Evolutionary conservation across 2,888 invertebrate species (phyloP), one percentile per base, ranked within the genome.

Genomic region (Creontiades dilutus): DNA sequence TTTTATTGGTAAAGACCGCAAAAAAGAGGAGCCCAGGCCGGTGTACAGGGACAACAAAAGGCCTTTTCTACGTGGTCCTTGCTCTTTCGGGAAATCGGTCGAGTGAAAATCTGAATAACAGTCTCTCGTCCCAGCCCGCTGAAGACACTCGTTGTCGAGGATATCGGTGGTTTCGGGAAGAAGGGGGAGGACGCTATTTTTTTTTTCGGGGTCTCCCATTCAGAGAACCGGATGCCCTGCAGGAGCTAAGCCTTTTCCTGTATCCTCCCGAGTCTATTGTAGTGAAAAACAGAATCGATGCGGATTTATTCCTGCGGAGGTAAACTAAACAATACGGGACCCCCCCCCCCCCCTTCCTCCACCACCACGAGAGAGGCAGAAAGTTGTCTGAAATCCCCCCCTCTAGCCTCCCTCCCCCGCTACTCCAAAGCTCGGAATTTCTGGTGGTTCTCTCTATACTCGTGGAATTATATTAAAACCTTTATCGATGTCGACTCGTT

Each of bases 231-330:
- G 61, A 61, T 68, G 68, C 23, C 68, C 68, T 57, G 13, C 61
- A n/a, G 61, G 9, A 68, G 23, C 68, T 68, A 23, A 78, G 37
- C 46, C 47, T 37, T 78, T 37, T 78, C 37, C 78, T 37, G n/a
- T 47, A 37, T 11, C 78, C 37, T 16, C 78, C n/a, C 16, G 78
- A 19, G 47, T 19, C 19, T 46, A 78, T 78, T 78, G 78, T 78
- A 78, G 78, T 78, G 37, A 78, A 19, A 57, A 57, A 14, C 57
- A n/a, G 57, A 57, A n/a, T 57, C 57, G 57, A 68, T 68, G 23
- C 68, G 68, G 68, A 68, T 68, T 68, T 68, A 68, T 68, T 68
- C 68, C 12, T 19, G 23, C 12, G 68, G 68, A 68, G 68, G 68
- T 19, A 68, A 68, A 68, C 68, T 68, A 68, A 68, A 68, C 68